Base-by-base conservation (phyloP, 2,888 invertebrate species). In the Marasmarcha lunaedactyla region DNA sequence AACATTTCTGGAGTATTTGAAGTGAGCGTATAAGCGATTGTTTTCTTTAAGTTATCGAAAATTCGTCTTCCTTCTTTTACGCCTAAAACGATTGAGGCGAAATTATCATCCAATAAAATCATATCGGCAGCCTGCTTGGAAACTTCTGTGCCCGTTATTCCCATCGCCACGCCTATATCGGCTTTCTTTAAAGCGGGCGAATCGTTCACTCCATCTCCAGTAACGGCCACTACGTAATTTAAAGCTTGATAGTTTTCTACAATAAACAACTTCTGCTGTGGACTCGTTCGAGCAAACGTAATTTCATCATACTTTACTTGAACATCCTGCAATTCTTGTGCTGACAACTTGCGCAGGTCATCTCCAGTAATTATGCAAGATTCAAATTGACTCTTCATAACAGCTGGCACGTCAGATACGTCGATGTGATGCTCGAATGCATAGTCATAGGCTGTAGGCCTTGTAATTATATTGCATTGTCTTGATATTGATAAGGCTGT, bases 61-160 rank as follows among this genome's bases (percentile, higher is more conserved):
- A 94, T 94, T 47, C 92, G 76, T 38, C 92, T 81, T 1, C 92
- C 91, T 71, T 92, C 92, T 61, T 94, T 90, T 2, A 95, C 89
- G 12, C 94, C 94, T 2, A 90, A 87, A 1, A 95, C 93, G 47
- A 95, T 94, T 0, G 94, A 94, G 1, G 93, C 89, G 63, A 95
- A 95, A 69, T 94, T 94, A 59, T 95, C 94, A 55, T 95, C 94
- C 52, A 95, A 74, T 15, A 95, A 77, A 51, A 95, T 94, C 94
- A 95, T 95, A 63, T 95, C 95, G 2, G 95, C 94, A 0, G 95
- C 94, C 70, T 94, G 93, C 65, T 95, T 95, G 0, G 91, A 91
- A 5, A 89, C 92, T 60, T 92, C 92, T 2, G 90, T 89, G 1
- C 91, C 91, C 12, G 86, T 86, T 39, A 92, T 91, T 6, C 92